Evolutionary conservation across 2,888 invertebrate genomes (phyloP).

Genomic region (Lacanobia wlatinum): DNA sequence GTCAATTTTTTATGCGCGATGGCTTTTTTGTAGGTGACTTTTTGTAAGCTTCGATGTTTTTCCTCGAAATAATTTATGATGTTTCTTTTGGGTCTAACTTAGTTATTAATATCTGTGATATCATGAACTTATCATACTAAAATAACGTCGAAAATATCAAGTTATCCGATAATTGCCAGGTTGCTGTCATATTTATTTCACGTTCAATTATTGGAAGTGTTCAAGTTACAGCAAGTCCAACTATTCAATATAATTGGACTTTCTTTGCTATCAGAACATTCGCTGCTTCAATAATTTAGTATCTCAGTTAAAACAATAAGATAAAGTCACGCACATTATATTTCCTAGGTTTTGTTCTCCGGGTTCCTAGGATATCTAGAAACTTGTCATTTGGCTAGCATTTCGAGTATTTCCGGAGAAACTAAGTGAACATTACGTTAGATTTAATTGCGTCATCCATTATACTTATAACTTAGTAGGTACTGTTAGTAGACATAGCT

Average conservation of each 20-base stretch:
- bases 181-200: slow-evolving; percentile 35
- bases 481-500: slow-evolving; percentile 3
- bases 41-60: slow-evolving; percentile 22
- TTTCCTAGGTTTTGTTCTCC: slow-evolving; percentile 60
- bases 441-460: slow-evolving; percentile 51
- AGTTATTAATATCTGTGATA: slow-evolving; percentile 16
- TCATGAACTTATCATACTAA: slow-evolving; percentile 17
- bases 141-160: slow-evolving; percentile 18
- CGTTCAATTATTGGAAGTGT: slow-evolving; percentile 16
- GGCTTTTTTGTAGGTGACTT: slow-evolving; percentile 7
- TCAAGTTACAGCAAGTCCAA: not conserved
- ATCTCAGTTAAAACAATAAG: slow-evolving; percentile 50
- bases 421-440: slow-evolving; percentile 48
- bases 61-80: slow-evolving; percentile 25
- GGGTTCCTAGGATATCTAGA: slow-evolving; percentile 52
- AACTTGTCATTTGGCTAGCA: slow-evolving; percentile 52
- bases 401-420: slow-evolving; percentile 59
- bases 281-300: slow-evolving; percentile 49
- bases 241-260: slow-evolving; percentile 40
- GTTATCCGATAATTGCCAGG: slow-evolving; percentile 17
- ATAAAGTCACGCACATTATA: slow-evolving; percentile 57
- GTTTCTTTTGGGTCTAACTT: slow-evolving; percentile 3
- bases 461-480: slow-evolving; percentile 23
- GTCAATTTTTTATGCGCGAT: slow-evolving; percentile 10
- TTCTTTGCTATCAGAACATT: slow-evolving; percentile 39